phyloP scores from a whole-genome alignment of 37 sponge, comb jelly and placozoan genomes.

The Geodia barretti region DNA sequence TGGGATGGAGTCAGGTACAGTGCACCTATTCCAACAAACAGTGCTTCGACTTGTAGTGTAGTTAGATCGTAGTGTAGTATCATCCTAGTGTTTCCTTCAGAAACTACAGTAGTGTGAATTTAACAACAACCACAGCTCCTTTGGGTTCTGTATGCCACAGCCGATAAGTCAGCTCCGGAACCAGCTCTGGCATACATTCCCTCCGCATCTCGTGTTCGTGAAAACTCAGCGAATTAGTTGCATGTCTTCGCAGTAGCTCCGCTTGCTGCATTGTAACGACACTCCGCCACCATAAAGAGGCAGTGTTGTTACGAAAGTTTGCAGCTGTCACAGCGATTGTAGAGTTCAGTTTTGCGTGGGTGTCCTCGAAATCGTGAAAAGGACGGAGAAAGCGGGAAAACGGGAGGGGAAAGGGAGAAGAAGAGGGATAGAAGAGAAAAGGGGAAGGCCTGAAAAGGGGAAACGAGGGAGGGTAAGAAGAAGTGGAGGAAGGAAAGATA shows the following conservation, averaged over 20 bases:
- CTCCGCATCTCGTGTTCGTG: constrained; percentile 7
- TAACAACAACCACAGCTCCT: constrained; percentile 7
- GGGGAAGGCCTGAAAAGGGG: no score
- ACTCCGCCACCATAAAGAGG: constrained; percentile 64
- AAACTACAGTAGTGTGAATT: constrained; percentile 35
- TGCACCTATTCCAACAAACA: constrained; percentile 43
- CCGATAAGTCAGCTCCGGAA: constrained; percentile 35
- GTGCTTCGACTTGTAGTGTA: neutral
- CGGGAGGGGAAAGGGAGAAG: no score
- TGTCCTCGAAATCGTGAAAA: no score
- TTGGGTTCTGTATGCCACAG: constrained; percentile 13
- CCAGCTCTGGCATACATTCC: constrained; percentile 49
- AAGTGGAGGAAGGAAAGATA: no score
- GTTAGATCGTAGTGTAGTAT: no score
- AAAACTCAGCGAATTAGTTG: constrained; percentile 14
- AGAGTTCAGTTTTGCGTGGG: constrained; percentile 1
- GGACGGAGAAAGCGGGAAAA: no score
- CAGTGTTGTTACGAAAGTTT: constrained; percentile 42
- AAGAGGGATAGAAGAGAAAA: no score
- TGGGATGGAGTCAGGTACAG: constrained; percentile 52
- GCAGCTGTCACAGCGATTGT: constrained; percentile 27
- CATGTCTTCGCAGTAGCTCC: neutral
- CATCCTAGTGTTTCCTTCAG: constrained; percentile 29
- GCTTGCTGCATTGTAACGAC: constrained; percentile 19
- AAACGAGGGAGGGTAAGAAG: no score